Base-by-base conservation (phyloP, 1,140 invertebrate genomes). In the Eriosoma lanigerum region DNA sequence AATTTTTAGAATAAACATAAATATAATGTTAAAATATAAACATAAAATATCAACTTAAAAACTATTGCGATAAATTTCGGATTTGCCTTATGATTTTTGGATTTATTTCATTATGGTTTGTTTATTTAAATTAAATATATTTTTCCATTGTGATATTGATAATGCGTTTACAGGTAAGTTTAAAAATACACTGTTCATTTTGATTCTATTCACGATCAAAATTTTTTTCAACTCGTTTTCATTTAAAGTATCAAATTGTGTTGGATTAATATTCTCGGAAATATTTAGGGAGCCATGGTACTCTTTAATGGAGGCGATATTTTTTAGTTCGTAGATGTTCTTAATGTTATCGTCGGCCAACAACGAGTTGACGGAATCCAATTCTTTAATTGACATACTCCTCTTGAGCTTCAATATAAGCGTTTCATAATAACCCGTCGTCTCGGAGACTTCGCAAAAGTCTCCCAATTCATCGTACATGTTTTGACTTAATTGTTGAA, bases 241-340 rank as follows among this genome's bases (percentile, higher is more conserved):
- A 0, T 3, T 0, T 0, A 66, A 2, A 6, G 0, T 0, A 21
- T 1, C 1, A 4, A 66, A 21, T 13, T 4, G 10, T 0, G 5
- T 0, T 17, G n/a, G 8, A 12, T 21, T 5, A 5, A 44, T 17
- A 1, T 24, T 0, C 0, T 24, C 5, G 0, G 1, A 0, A 17
- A 66, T 24, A 0, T 5, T 8, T 46, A 66, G 19, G 0, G 4
- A 9, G 0, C 64, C 64, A 10, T 46, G 4, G 13, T 46, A 15
- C 9, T 24, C 12, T 2, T 21, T 1, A 3, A 66, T 66, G 4
- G 0, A 6, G 0, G 10, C 38, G n/a, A 66, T 21, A 4, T 21
- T 3, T 0, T 6, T 1, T 0, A 66, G 9, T 0, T 46, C 38
- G 3, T 3, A 3, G 0, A 13, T 9, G n/a, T 26, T 19, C 6